Evolutionary conservation across 2,797 vertebrate genomes (phyloP), one percentile per base, ranked within the genome.

Genomic region (Tangara arthus): DNA sequence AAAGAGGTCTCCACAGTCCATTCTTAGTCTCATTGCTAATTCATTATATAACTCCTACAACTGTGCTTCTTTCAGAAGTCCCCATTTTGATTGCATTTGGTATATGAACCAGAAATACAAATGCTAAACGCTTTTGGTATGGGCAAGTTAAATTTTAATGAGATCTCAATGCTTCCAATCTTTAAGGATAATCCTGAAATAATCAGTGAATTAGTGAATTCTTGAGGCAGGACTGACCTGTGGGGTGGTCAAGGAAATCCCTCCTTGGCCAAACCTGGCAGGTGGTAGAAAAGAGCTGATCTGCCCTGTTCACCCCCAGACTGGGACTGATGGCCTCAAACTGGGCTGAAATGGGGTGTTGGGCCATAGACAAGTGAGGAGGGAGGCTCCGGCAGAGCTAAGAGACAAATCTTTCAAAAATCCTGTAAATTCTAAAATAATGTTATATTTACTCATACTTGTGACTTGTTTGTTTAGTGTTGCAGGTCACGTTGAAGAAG

Each of bases 71-170:
- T 68, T 87, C 53, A 92, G 44, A 95, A 90, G 27, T 65, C 8
- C 4, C 22, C 9, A 37, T 13, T 60, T 61, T 82, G 35, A 41
- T 28, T 93, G 61, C 72, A 72, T 76, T 57, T 89, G 18, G 60
- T 94, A 76, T 63, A 57, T 78, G 60, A 94, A 50, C 56, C 66
- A 92, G 42, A 94, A 97, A 93, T 79, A 90, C n/a, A 57, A 7
- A 72, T 37, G 8, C 59, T 57, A 52, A 69, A 66, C 30, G 27
- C 3, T 63, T 59, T 41, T 27, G n/a, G 5, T 32, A 55, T 19
- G 20, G 82, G 27, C 16, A 81, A 61, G 47, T 41, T 93, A 49
- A 84, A 86, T 83, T 77, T 73, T 44, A n/a, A 63, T 60, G 57
- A 92, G 41, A 53, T 82, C 28, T 80, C 8, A 56, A 12, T 65